Evolutionary conservation across 2,113 vertebrate species (phyloP), one percentile per base, ranked within the genome.

Genomic region (Protobothrops mucrosquamatus): DNA sequence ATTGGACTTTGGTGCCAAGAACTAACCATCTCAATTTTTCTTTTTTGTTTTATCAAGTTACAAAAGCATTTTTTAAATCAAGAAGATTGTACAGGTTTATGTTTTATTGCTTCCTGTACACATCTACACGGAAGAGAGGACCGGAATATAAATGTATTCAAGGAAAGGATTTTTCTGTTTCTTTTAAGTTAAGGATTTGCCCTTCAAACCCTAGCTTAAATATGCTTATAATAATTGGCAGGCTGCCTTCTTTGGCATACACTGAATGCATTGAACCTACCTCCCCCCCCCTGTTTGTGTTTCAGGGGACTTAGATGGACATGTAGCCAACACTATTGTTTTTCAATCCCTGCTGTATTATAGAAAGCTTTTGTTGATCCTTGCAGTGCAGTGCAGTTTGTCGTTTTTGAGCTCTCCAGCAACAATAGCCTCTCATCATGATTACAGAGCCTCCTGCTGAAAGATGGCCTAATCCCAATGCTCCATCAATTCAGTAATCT

Each of bases 401-500:
- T 92, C 0, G 29, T 93, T 95, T 92, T 97, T 95, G 93, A 96
- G 94, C 94, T 97, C 69, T 81, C 64, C 91, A 93, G 93, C 95
- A 97, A 96, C 95, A 96, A 89, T 96, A 97, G 96, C 89, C 88
- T 97, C 95, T 97, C 96, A 95, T 96, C 93, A 87, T 95, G 93
- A 97, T 97, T 96, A 96, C 87, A 95, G 93, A 96, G 74, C 91
- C 96, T 97, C 93, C 95, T 96, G 90, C 89, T 95, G 95, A 96
- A 97, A 96, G 95, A 97, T 94, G 94, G 92, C 87, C 56, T 97
- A 97, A 97, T 97, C 96, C 96, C 85, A 55, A 91, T 0, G 39
- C 94, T 97, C 93, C 88, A 92, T 97, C 97, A 97, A 92, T 95
- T 97, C 95, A 95, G 94, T 96, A 96, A 97, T 97, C 97, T 97